These are phyloP conservation scores for Pocillopora grandis DNA, from an alignment of 92 coral and sea anemone genomes.

Conservation along the genomic window DNA sequence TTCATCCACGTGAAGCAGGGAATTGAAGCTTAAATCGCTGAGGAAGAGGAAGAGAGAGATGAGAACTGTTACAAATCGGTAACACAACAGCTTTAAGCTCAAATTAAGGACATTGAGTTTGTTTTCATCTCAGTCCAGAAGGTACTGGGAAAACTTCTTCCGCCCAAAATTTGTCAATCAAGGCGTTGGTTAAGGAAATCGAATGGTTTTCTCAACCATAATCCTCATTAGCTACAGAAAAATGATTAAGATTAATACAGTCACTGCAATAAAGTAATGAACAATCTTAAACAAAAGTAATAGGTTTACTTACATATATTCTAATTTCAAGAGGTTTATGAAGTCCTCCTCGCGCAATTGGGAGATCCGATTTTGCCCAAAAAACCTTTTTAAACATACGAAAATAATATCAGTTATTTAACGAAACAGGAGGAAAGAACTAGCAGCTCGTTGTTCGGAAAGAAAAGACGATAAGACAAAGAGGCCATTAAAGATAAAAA, in stretches of 20 bases:
- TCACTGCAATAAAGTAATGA: too few species aligned
- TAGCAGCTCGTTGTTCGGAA: too few species aligned
- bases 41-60: neutral
- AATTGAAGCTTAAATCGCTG: neutral
- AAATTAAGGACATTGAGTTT: too few species aligned
- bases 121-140: too few species aligned
- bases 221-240: too few species aligned
- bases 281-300: too few species aligned
- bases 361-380: slow-evolving; percentile 11
- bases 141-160: too few species aligned
- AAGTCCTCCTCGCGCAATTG: slow-evolving; percentile 1
- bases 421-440: too few species aligned
- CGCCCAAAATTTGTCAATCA: too few species aligned
- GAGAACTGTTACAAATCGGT: neutral
- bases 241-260: too few species aligned
- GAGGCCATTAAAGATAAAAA: neutral
- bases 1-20: neutral
- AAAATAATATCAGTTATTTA: neutral
- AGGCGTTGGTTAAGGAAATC: too few species aligned
- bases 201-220: too few species aligned
- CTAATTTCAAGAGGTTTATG: neutral
- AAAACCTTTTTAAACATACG: neutral
- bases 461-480: neutral
- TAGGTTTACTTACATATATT: slow-evolving; percentile 11
- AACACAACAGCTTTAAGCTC: neutral